phyloP scores from a whole-genome alignment of 2,113 vertebrate species.

The Anarhynchus alexandrinus region DNA sequence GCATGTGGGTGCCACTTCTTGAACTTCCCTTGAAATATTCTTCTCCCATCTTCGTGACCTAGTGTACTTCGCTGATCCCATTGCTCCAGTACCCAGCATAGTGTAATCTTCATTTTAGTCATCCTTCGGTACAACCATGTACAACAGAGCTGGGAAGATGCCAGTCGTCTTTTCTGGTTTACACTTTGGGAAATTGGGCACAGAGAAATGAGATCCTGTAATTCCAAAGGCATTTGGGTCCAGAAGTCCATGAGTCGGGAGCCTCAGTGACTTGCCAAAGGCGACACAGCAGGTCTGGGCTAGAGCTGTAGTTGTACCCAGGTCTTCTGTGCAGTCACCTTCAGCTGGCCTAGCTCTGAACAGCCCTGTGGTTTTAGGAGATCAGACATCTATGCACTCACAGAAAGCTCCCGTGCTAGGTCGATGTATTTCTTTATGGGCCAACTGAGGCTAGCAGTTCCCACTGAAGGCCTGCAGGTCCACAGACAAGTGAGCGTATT shows the following conservation, averaged over 20 bases:
- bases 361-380: neutral
- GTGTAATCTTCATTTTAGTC: neutral
- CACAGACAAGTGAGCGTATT: fast-evolving
- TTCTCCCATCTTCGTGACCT: fast-evolving
- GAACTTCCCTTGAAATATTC: neutral
- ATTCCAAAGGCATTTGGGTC: neutral
- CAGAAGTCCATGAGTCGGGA: neutral
- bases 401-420: neutral
- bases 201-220: fast-evolving
- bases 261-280: neutral
- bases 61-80: neutral
- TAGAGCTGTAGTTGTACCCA: neutral
- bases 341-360: neutral
- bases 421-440: fast-evolving
- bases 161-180: neutral
- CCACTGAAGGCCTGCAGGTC: neutral
- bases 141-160: neutral
- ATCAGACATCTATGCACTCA: neutral
- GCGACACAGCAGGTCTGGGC: neutral
- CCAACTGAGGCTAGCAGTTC: neutral
- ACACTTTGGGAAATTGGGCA: neutral
- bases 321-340: neutral
- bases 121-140: neutral
- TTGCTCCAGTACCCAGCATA: neutral
- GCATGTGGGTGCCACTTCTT: neutral